Conservation (phyloP, 2,888 invertebrate species). For the Amitus sp. region DNA sequence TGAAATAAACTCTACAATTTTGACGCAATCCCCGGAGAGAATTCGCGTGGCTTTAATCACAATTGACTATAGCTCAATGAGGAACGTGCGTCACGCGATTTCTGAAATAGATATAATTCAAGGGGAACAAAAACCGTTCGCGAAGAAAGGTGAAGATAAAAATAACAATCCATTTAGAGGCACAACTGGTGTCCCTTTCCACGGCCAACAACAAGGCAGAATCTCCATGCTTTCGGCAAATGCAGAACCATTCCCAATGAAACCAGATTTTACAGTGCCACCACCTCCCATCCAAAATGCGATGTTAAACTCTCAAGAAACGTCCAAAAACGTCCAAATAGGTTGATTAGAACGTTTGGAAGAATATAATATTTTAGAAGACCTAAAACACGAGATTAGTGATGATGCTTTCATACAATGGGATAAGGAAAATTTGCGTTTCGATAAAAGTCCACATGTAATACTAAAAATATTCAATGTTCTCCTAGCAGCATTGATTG, state of each 20-base stretch:
- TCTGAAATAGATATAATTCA: not conserved
- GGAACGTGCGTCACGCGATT: not conserved
- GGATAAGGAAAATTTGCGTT: too few species aligned
- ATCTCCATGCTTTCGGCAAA: too few species aligned
- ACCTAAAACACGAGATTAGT: not conserved
- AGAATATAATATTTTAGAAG: too few species aligned
- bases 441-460: not conserved
- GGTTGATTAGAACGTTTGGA: too few species aligned
- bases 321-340: too few species aligned
- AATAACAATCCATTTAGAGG: too few species aligned
- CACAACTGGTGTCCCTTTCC: too few species aligned
- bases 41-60: not conserved
- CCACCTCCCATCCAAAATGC: not conserved
- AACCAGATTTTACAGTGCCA: not conserved
- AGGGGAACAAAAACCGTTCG: not conserved
- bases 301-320: not conserved
- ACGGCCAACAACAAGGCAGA: too few species aligned
- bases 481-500: conserved; percentile 9
- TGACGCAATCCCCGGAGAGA: not conserved
- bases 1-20: not conserved
- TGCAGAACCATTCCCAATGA: too few species aligned
- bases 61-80: not conserved
- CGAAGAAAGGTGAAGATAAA: not conserved
- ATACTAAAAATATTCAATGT: conserved; percentile 1
- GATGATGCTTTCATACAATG: too few species aligned